These are phyloP conservation scores for Hypolimnas misippus DNA, from an alignment of 2,888 invertebrate genomes.

Conservation along the genomic window DNA sequence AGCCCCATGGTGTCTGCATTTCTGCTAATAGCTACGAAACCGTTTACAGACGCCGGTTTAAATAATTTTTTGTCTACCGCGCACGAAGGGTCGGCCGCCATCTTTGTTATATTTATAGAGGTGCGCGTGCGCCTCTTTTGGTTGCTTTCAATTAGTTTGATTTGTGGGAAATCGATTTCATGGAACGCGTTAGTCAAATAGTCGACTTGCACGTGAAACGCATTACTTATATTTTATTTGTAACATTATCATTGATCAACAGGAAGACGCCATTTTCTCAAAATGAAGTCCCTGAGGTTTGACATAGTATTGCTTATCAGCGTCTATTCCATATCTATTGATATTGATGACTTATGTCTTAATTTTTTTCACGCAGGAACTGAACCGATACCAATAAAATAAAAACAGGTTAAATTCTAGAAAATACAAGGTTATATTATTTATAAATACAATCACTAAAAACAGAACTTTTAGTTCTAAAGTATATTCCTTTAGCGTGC, in stretches of 20 bases:
- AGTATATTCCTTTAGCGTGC: too few relatives aligned
- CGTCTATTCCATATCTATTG: neutral
- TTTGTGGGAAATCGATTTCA: constrained; percentile 69
- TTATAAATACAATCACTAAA: too few relatives aligned
- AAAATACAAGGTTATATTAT: too few relatives aligned
- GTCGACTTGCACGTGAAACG: constrained; percentile 28
- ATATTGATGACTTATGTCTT: neutral
- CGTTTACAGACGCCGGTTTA: constrained; percentile 43
- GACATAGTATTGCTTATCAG: neutral
- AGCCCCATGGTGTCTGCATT: constrained; percentile 45
- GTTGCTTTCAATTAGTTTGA: constrained; percentile 75
- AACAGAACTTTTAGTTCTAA: too few relatives aligned
- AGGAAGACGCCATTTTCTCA: neutral
- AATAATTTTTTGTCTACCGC: constrained; percentile 54
- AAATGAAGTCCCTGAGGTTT: too few relatives aligned
- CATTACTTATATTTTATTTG: constrained; percentile 30
- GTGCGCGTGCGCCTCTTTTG: constrained; percentile 61
- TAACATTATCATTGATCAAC: neutral
- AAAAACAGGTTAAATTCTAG: too few relatives aligned
- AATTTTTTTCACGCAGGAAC: too few relatives aligned
- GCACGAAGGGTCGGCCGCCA: constrained; percentile 62
- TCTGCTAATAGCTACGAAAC: constrained; percentile 56
- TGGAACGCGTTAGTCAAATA: constrained; percentile 44
- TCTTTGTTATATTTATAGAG: constrained; percentile 68
- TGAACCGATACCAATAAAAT: too few relatives aligned